phyloP scores from a whole-genome alignment of 1,140 invertebrate genomes.

The Lethocerus indicus region DNA sequence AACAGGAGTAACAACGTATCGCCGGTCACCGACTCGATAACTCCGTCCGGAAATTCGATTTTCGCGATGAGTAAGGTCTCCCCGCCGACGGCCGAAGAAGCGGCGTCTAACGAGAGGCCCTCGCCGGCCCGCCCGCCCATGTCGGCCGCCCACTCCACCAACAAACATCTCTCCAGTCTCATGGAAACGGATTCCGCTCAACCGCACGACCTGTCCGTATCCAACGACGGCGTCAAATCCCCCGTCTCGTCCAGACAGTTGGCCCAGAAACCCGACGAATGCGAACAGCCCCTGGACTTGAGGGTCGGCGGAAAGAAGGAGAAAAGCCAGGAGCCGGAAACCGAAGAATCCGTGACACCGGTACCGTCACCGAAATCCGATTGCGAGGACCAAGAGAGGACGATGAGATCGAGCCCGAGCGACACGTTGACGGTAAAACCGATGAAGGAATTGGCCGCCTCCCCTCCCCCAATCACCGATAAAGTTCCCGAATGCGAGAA shows the following conservation, averaged over 20 bases:
- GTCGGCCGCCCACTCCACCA: too few relatives aligned
- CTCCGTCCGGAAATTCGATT: constrained; percentile 25
- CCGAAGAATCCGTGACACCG: constrained; percentile 10
- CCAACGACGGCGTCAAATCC: constrained; percentile 22
- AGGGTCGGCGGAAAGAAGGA: constrained; percentile 29
- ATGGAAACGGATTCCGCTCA: too few relatives aligned
- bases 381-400: too few relatives aligned
- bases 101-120: constrained; percentile 36
- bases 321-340: background rate
- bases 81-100: constrained; percentile 43
- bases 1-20: background rate
- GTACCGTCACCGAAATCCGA: background rate
- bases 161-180: too few relatives aligned
- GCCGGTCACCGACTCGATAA: constrained; percentile 18
- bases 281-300: constrained; percentile 57
- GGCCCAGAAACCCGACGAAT: background rate
- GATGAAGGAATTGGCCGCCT: constrained; percentile 1
- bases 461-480: constrained; percentile 7
- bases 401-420: too few relatives aligned
- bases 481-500: constrained; percentile 15
- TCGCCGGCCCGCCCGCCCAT: constrained; percentile 38
- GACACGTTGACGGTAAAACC: constrained; percentile 20
- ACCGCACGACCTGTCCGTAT: constrained; percentile 22
- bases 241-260: constrained; percentile 19
- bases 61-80: constrained; percentile 32